phyloP scores from a whole-genome alignment of 2,113 vertebrate species.

The Ptyas mucosa region DNA sequence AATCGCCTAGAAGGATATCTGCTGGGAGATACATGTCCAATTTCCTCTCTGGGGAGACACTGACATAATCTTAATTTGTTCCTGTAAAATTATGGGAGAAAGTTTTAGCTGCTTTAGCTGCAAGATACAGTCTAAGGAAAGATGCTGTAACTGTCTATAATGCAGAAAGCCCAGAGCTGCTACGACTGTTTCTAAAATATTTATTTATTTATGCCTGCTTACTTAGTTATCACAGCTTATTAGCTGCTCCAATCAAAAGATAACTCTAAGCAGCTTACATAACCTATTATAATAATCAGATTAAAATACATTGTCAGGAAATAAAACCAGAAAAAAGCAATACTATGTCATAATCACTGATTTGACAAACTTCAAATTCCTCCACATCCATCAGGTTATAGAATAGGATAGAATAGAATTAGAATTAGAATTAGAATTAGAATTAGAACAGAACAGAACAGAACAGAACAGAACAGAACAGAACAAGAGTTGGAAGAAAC shows the following conservation, averaged over 20 bases:
- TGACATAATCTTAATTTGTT: slow-evolving; percentile 26
- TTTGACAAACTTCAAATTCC: not conserved
- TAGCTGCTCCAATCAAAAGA: not conserved
- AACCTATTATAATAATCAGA: not conserved
- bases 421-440: no score
- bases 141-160: not conserved
- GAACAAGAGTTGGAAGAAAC: no score
- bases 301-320: not conserved
- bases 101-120: not conserved
- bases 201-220: not conserved
- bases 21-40: slow-evolving; percentile 16
- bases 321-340: not conserved
- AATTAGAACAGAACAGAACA: no score
- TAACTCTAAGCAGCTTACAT: not conserved
- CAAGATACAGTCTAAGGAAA: not conserved
- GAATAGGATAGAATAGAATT: no score
- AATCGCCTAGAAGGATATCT: slow-evolving; percentile 38
- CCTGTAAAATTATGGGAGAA: slow-evolving; percentile 30
- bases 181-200: not conserved
- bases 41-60: slow-evolving; percentile 36
- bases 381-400: not conserved
- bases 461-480: no score
- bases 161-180: not conserved
- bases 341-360: not conserved
- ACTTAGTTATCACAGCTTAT: not conserved